These are phyloP conservation scores for Tachina grossa DNA, from an alignment of 2,888 invertebrate genomes.

Conservation along the genomic window DNA sequence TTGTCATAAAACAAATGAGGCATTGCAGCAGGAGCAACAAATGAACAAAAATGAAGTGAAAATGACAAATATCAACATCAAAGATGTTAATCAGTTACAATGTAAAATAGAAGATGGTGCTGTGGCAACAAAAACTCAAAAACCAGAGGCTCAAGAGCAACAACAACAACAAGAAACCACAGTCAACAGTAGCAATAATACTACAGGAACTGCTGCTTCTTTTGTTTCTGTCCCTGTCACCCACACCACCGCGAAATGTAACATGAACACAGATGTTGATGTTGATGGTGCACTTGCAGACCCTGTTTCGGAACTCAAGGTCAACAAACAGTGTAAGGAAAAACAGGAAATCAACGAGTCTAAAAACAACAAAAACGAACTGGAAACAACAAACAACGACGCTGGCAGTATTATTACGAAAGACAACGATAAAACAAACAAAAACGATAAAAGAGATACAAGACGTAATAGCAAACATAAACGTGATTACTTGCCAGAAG, in stretches of 20 bases:
- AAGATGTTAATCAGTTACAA: constrained; percentile 42
- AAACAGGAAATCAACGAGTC: constrained; percentile 64
- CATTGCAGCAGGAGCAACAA: constrained; percentile 61
- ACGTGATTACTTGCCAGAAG: constrained; percentile 44
- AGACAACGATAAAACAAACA: constrained; percentile 51
- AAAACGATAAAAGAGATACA: constrained; percentile 58
- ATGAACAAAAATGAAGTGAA: constrained; percentile 57
- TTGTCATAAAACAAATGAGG: constrained; percentile 56
- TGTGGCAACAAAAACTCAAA: background rate
- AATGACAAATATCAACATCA: constrained; percentile 41
- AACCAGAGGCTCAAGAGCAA: background rate
- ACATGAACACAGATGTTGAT: constrained; percentile 6
- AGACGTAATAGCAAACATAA: constrained; percentile 57
- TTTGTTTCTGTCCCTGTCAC: background rate
- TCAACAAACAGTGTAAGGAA: constrained; percentile 55
- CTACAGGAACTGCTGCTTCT: background rate
- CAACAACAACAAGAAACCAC: constrained; percentile 6
- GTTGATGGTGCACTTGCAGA: constrained; percentile 9
- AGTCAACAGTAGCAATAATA: constrained; percentile 13
- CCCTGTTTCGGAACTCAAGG: constrained; percentile 64
- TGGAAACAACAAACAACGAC: constrained; percentile 42
- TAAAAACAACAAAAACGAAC: constrained; percentile 35
- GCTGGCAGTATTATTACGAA: constrained; percentile 37
- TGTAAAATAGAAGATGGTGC: constrained; percentile 26
- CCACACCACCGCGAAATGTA: background rate